These are phyloP conservation scores for Aphis gossypii DNA, from an alignment of 1,140 invertebrate species.

Conservation along the genomic window DNA sequence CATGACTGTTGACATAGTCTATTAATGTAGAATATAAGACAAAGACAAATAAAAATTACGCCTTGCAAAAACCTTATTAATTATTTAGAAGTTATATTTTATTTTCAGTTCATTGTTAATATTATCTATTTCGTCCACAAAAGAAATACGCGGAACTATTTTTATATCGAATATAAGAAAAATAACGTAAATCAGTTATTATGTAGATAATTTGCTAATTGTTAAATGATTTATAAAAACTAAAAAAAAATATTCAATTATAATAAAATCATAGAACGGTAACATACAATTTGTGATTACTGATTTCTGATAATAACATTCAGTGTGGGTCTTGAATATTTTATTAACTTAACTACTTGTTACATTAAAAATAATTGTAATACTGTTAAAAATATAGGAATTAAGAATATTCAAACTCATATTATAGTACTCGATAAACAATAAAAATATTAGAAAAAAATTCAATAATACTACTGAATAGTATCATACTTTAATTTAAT, in stretches of 20 bases:
- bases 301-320: neutral
- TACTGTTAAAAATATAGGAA: neutral
- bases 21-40: neutral
- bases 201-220: neutral
- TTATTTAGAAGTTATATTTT: conserved; percentile 1
- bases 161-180: neutral
- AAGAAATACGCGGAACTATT: neutral
- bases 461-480: neutral
- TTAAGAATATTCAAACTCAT: neutral
- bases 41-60: neutral
- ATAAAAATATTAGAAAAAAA: neutral
- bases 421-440: neutral
- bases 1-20: neutral
- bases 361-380: neutral
- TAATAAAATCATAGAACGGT: neutral
- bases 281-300: neutral
- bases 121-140: neutral
- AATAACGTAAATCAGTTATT: neutral
- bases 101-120: neutral
- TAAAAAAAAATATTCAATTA: neutral
- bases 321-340: neutral
- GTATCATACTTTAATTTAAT: neutral
- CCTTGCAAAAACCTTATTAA: neutral
- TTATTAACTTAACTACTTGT: neutral
- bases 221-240: neutral